Conservation (phyloP, 2,113 vertebrate species). For the Chloebia gouldiae region DNA sequence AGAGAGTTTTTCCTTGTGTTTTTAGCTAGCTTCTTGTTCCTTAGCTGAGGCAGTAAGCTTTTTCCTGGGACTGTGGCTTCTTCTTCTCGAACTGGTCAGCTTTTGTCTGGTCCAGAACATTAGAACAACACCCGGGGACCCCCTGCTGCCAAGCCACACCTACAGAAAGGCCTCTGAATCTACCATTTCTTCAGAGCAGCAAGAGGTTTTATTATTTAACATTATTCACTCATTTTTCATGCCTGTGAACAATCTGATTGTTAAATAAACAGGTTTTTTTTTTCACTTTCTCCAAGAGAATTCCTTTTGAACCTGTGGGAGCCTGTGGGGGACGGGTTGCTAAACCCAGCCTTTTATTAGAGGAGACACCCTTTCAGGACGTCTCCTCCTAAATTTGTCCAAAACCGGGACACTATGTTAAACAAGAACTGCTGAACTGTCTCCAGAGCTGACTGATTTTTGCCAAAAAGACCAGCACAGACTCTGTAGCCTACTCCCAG, state of each 20-base stretch:
- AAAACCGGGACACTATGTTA: not conserved
- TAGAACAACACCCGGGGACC: rapidly evolving
- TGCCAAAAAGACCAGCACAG: not conserved
- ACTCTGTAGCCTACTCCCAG: rapidly evolving
- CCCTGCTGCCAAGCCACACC: rapidly evolving
- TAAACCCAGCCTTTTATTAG: not conserved
- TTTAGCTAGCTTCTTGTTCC: not conserved
- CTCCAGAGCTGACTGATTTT: not conserved
- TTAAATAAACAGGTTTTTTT: not conserved
- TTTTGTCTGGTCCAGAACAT: rapidly evolving
- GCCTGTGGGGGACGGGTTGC: not conserved
- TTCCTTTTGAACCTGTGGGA: not conserved
- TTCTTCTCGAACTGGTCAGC: not conserved
- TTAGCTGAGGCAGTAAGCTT: not conserved
- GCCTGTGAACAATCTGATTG: not conserved
- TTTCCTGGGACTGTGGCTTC: not conserved
- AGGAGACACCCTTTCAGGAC: not conserved
- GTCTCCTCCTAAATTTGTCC: not conserved
- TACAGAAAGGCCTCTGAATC: not conserved
- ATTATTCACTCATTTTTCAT: not conserved
- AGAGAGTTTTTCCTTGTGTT: not conserved
- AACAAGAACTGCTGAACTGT: not conserved
- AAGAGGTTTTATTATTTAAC: not conserved
- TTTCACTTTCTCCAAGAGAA: not conserved
- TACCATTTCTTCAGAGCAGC: not conserved